A percentile compares a stretch with the other conserved stretches of the same genome.
Evolutionary conservation across 2,797 vertebrate genomes (phyloP).

Genomic region (Taeniopygia guttata): DNA sequence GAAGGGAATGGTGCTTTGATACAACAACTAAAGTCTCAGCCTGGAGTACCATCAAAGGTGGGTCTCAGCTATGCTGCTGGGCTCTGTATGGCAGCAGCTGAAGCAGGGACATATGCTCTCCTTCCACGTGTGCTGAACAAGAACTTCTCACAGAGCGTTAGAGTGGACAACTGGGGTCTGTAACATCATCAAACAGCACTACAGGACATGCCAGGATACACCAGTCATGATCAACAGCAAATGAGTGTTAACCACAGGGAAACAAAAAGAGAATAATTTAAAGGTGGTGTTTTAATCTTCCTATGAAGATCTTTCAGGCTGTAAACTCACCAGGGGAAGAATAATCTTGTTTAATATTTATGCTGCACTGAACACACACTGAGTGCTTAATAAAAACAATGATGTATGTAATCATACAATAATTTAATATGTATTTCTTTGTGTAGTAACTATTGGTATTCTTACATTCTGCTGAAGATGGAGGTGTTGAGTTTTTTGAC

Average conservation of each 20-base stretch:
- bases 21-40: not conserved
- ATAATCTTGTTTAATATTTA: slow-evolving; percentile 31
- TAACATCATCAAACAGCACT: not conserved
- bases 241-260: not conserved
- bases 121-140: not conserved
- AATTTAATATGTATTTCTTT: not conserved
- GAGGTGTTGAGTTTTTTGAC: not conserved
- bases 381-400: slow-evolving; percentile 27
- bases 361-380: not conserved
- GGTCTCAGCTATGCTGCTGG: slow-evolving; percentile 4
- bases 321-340: not conserved
- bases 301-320: not conserved
- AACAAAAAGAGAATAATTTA: slow-evolving; percentile 24
- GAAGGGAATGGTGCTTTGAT: not conserved
- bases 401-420: not conserved
- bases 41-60: not conserved
- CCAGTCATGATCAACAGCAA: not conserved
- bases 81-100: not conserved
- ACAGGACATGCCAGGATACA: not conserved
- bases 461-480: not conserved
- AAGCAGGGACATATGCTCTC: not conserved
- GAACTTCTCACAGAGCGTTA: not conserved
- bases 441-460: not conserved
- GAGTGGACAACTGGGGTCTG: not conserved
- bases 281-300: not conserved